phyloP scores from a whole-genome alignment of 1,140 invertebrate species.

The Megathymus violae region DNA sequence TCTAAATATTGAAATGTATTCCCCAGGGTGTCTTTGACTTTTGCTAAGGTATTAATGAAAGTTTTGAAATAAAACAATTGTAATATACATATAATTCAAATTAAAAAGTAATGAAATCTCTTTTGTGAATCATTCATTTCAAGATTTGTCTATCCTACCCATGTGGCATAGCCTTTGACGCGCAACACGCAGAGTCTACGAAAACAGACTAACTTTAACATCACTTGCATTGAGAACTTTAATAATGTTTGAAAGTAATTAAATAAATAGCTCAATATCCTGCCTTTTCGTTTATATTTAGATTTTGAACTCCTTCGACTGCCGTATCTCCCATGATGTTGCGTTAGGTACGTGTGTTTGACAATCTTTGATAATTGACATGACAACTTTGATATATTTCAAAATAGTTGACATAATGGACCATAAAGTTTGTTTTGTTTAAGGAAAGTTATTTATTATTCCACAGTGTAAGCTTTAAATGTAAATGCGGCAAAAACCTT shows the following conservation, averaged over 20 bases:
- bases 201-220: constrained; percentile 83
- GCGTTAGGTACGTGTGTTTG: constrained; percentile 48
- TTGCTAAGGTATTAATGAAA: neutral
- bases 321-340: constrained; percentile 83
- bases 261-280: constrained; percentile 81
- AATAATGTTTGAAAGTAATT: constrained; percentile 47
- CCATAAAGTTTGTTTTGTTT: too few species aligned
- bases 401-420: too few species aligned
- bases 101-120: neutral
- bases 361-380: constrained; percentile 48
- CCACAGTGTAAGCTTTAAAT: too few species aligned
- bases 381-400: neutral
- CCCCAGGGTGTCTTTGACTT: too few species aligned
- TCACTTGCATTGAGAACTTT: constrained; percentile 55
- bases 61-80: neutral
- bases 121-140: constrained; percentile 32
- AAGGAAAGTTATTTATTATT: too few species aligned
- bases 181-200: constrained; percentile 79
- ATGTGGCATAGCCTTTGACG: constrained; percentile 82
- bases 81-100: neutral
- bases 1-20: neutral
- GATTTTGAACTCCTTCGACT: constrained; percentile 83
- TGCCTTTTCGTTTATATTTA: constrained; percentile 88
- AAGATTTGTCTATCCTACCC: constrained; percentile 80
- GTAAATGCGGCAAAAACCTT: too few species aligned